Evolutionary conservation across 2,888 invertebrate genomes (phyloP).

Genomic region (Drosophila helvetica): DNA sequence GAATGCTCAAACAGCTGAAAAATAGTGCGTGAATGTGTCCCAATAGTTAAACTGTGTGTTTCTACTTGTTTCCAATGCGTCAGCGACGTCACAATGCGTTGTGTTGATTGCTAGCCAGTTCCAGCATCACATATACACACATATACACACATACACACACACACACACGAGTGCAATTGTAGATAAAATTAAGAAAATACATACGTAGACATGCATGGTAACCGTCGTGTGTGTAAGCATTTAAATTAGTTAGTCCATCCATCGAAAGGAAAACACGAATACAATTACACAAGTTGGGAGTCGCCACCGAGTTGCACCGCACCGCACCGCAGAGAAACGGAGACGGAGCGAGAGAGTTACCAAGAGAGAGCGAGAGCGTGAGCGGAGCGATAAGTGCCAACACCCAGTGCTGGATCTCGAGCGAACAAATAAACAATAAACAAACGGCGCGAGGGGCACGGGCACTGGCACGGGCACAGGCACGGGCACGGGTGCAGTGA

Average conservation of each 20-base stretch:
- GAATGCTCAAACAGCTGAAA: slow-evolving; percentile 37
- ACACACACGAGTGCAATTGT: slow-evolving; percentile 39
- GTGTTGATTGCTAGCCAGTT: slow-evolving; percentile 57
- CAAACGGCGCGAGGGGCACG: slow-evolving; percentile 66
- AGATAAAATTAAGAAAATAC: slow-evolving; percentile 51
- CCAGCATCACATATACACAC: slow-evolving; percentile 69
- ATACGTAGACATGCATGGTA: slow-evolving; percentile 42
- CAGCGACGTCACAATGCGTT: slow-evolving; percentile 40
- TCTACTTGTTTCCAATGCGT: slow-evolving; percentile 48
- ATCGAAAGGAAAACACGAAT: slow-evolving; percentile 39
- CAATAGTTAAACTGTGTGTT: slow-evolving; percentile 51
- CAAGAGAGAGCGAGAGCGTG: slow-evolving; percentile 49
- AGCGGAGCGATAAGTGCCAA: slow-evolving; percentile 64
- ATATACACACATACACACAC: slow-evolving; percentile 48
- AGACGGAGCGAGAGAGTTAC: slow-evolving; percentile 35
- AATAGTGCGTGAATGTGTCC: slow-evolving; percentile 59
- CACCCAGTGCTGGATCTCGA: slow-evolving; percentile 65
- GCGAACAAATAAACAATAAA: slow-evolving; percentile 68
- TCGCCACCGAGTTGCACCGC: slow-evolving; percentile 30
- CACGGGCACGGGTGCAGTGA: slow-evolving; percentile 47
- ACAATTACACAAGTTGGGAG: slow-evolving; percentile 43
- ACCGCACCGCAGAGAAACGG: slow-evolving; percentile 31
- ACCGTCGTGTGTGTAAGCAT: slow-evolving; percentile 51
- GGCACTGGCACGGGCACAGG: slow-evolving; percentile 5
- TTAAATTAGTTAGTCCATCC: slow-evolving; percentile 61